Evolutionary conservation across 2,888 invertebrate species (phyloP), one percentile per base, ranked within the genome.

Genomic region (Sipunculus nudus): DNA sequence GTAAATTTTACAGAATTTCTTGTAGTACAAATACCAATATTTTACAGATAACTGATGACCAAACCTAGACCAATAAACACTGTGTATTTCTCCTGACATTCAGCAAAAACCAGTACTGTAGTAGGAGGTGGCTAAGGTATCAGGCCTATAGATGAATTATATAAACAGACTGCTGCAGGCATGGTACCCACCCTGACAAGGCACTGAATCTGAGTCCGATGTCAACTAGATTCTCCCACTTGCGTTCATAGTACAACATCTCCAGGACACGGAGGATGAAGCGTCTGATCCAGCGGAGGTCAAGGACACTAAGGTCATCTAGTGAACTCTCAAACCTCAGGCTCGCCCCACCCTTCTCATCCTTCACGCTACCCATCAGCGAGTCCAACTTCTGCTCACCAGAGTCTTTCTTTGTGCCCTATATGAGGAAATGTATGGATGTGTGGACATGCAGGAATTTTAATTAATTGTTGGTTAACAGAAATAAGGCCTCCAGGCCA

Each of bases 151-250:
- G n/a, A n/a, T n/a, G n/a, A n/a, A n/a, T n/a, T n/a, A n/a, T n/a
- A n/a, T n/a, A n/a, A n/a, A 16, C 16, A 19, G 8, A 19, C 13
- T 16, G 21, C 8, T 10, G 29, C 13, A 21, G 3, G 2, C 28
- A 28, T 47, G 26, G 4, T 4, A 70, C 78, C 76, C 58, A 81
- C 82, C 79, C 76, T 53, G 83, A 76, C 4, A 83, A 53, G 32
- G 80, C 81, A 65, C 75, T 81, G 66, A 82, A 83, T 48, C 78
- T 67, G 3, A 83, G 70, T n/a, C 78, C 80, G 32, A 82, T 68
- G 59, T 83, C 79, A 21, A 78, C 78, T 29, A 82, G 76, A 59
- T 76, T 76, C 68, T 84, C 83, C 81, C 81, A 84, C 65, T 80
- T 82, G 61, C 75, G 69, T 59, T 80, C 77, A 61, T 74, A 71